Evolutionary conservation across 2,888 invertebrate genomes (phyloP), one percentile per base, ranked within the genome.

Genomic region (Odontothrips loti): DNA sequence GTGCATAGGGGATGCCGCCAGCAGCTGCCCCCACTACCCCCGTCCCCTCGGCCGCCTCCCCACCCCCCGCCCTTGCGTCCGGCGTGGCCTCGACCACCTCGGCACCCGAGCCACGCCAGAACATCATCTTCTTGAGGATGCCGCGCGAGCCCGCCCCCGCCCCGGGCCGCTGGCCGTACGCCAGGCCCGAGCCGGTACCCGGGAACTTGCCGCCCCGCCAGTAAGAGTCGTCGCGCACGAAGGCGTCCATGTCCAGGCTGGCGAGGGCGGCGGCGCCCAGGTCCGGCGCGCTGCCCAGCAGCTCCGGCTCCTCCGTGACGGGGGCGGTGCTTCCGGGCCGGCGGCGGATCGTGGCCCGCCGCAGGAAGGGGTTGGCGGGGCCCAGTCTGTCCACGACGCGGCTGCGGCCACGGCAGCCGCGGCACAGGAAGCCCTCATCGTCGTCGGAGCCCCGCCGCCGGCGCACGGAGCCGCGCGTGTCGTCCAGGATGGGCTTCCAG

Each of bases 401-500:
- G 34, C 34, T 6, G 3, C 34, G 34, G 34, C 34, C 34, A 8
- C 68, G 68, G 68, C 68, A 75, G 23, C 68, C 23, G 68, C 68
- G 68, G 68, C 68, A 75, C 68, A 75, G 68, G 68, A 23, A 12
- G 27, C 12, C 27, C n/a, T 20, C 23, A 23, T 68, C 68, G 23
- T 68, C 68, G 23, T 68, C 68, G 2, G 68, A 75, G 68, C 9
- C 68, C 68, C 68, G n/a, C 11, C 68, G 68, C 23, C 68, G 68
- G 68, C 68, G 68, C 68, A 75, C 68, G 9, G 68, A 75, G 6
- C 20, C 83, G 11, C 80, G 81, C 27, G 63, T 79, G 80, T 82
- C 81, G 68, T 83, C 83, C 3, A 83, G 80, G 58, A 85, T 83
- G 6, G 86, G 85, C 83, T 86, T 87, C 87, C 88, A 88, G 6